A percentile compares a stretch with the other conserved stretches of the same genome.
Evolutionary conservation across 23 tunicate species (phyloP).

Genomic region (Halocynthia roretzi): DNA sequence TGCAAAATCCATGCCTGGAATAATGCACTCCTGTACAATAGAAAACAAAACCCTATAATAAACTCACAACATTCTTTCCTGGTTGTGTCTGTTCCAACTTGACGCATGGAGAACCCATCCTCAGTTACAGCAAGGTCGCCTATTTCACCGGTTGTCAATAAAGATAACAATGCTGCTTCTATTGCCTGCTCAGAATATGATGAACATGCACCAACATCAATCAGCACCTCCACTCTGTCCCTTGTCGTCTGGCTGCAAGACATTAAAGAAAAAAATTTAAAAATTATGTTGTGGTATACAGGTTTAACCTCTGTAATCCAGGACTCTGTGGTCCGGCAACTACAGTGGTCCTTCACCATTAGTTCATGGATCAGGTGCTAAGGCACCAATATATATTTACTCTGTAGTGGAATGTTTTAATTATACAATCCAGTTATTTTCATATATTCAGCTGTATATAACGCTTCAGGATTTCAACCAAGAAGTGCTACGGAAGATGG

Average conservation of each 20-base stretch:
- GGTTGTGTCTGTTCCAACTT: constrained; percentile 50
- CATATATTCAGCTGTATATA: too few species aligned
- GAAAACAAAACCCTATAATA: background rate
- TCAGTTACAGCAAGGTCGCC: constrained; percentile 52
- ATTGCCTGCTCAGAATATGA: constrained; percentile 21
- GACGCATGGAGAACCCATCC: constrained; percentile 38
- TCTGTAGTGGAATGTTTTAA: too few species aligned
- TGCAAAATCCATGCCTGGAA: too few species aligned
- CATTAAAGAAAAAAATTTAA: background rate
- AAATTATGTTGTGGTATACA: background rate
- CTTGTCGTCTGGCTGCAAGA: constrained; percentile 10
- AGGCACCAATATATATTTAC: too few species aligned
- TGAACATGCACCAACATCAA: constrained; percentile 75
- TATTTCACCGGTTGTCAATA: constrained; percentile 33
- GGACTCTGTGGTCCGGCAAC: too few species aligned
- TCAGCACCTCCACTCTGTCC: constrained; percentile 45
- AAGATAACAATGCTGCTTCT: constrained; percentile 29
- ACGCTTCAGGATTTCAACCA: too few species aligned
- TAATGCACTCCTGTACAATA: too few species aligned
- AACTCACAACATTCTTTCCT: constrained; percentile 80
- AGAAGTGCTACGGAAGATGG: too few species aligned
- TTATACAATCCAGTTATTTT: too few species aligned
- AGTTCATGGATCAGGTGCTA: too few species aligned
- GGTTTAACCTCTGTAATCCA: too few species aligned
- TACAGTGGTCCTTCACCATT: too few species aligned